phyloP scores from a whole-genome alignment of 2,797 vertebrate genomes.

The Gambusia yucatana region DNA sequence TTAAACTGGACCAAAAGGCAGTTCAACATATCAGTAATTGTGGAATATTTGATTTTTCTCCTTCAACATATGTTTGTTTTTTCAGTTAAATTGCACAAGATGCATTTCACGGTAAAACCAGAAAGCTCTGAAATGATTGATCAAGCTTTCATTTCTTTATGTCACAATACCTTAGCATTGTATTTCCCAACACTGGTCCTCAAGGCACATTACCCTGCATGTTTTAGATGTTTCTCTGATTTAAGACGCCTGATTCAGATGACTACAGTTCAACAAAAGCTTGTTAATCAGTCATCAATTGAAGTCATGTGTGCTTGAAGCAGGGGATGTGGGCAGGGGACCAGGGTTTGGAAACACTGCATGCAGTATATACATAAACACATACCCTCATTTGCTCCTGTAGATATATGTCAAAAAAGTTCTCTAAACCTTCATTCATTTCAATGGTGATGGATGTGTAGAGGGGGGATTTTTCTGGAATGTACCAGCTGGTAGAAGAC shows the following conservation, averaged over 20 bases:
- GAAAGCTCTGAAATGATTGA: background rate
- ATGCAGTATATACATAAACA: background rate
- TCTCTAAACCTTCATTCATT: rapidly evolving
- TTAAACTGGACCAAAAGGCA: background rate
- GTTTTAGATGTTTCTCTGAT: too few relatives aligned
- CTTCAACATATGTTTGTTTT: background rate
- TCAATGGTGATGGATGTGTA: constrained; percentile 24
- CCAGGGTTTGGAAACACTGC: too few relatives aligned
- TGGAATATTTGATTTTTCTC: background rate
- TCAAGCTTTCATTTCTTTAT: background rate
- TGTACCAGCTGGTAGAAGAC: constrained; percentile 4
- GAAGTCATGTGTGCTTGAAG: too few relatives aligned
- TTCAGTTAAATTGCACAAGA: background rate
- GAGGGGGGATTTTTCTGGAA: constrained; percentile 4
- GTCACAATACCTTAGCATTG: background rate
- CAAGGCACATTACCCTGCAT: too few relatives aligned
- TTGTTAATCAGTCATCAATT: too few relatives aligned
- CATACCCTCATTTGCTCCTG: constrained; percentile 55
- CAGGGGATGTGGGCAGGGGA: too few relatives aligned
- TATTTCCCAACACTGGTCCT: too few relatives aligned
- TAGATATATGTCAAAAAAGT: constrained; percentile 61
- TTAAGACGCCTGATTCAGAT: too few relatives aligned
- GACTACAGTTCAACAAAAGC: too few relatives aligned
- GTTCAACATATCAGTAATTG: background rate
- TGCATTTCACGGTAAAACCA: background rate